Conservation (phyloP, 2,888 invertebrate genomes). For the Bombylius discolor region DNA sequence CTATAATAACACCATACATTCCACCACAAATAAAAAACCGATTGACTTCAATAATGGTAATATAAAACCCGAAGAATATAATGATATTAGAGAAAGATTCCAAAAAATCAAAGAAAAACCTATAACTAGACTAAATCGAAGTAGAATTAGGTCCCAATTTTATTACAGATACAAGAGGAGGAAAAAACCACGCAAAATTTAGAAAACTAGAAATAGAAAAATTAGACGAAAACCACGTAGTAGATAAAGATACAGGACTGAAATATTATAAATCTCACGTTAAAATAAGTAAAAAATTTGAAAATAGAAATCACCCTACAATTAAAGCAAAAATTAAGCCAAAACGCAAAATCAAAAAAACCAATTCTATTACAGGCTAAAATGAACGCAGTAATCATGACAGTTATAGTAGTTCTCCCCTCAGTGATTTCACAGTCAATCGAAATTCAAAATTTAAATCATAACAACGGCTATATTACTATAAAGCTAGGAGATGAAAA, state of each 20-base stretch:
- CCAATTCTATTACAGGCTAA: neutral
- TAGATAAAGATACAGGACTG: constrained; percentile 6
- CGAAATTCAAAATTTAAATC: no score
- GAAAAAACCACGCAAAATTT: constrained; percentile 12
- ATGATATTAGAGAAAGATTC: constrained; percentile 7
- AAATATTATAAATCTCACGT: constrained; percentile 15
- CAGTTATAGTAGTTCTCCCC: no score
- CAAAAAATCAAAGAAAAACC: no score
- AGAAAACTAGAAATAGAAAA: constrained; percentile 9
- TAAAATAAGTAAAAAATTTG: constrained; percentile 11
- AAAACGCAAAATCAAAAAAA: neutral
- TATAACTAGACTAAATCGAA: neutral
- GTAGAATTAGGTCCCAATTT: neutral
- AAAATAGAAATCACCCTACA: constrained; percentile 9
- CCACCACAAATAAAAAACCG: neutral
- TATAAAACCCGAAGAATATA: constrained; percentile 10
- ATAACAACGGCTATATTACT: no score
- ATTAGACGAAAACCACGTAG: constrained; percentile 11
- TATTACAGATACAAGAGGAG: neutral
- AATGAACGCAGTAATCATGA: neutral
- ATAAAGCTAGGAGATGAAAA: no score
- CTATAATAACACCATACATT: constrained; percentile 2
- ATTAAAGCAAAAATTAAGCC: neutral
- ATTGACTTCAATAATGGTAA: constrained; percentile 15
- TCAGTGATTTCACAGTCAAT: no score